Percentiles rank a stretch among this genome's conserved stretches.
Evolutionary conservation across 2,797 vertebrate genomes (phyloP).

Genomic region (Enteromius afrohamiltoni): DNA sequence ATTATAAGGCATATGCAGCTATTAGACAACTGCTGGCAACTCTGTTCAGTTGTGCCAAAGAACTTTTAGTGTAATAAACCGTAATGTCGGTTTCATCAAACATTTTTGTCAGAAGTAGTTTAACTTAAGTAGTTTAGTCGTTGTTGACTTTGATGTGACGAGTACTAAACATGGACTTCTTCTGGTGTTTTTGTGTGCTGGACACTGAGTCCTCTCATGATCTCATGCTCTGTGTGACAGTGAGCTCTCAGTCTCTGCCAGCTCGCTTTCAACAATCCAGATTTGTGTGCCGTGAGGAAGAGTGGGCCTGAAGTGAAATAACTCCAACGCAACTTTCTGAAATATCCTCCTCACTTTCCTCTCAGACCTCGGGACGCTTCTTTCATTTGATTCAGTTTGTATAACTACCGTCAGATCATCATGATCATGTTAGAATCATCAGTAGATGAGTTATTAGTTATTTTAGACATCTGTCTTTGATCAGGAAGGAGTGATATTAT

Average conservation of each 20-base stretch:
- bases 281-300: constrained; percentile 59
- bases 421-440: background rate
- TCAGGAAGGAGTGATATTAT: background rate
- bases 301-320: constrained; percentile 64
- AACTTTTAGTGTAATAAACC: background rate
- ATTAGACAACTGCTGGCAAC: background rate
- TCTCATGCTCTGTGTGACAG: constrained; percentile 50
- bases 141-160: background rate
- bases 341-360: background rate
- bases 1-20: background rate
- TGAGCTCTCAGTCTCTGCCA: constrained; percentile 57
- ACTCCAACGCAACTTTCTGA: constrained; percentile 36
- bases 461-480: background rate
- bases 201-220: constrained; percentile 62
- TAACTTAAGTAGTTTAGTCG: background rate
- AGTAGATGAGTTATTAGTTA: background rate
- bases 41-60: background rate
- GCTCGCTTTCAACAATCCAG: constrained; percentile 65
- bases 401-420: background rate
- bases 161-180: constrained; percentile 5
- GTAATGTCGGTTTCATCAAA: background rate
- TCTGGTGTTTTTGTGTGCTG: constrained; percentile 52
- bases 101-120: background rate
- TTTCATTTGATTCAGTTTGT: background rate
- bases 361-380: too few species aligned